A percentile compares a stretch with the other conserved stretches of the same genome.
Evolutionary conservation across 2,113 vertebrate species (phyloP).

Genomic region (Octodon degus): DNA sequence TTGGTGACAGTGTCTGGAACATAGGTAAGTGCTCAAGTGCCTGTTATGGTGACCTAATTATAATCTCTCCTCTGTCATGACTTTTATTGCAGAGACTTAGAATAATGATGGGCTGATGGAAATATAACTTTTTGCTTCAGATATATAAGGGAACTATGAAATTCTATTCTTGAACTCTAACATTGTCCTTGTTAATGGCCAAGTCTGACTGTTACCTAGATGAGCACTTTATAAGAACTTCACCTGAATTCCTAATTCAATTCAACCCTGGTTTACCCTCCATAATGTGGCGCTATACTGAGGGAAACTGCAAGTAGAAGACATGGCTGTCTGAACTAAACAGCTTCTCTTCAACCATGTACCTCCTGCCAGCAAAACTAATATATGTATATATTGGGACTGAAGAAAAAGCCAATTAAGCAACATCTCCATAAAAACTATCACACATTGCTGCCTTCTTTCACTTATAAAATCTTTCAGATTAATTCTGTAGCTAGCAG

Average conservation of each 20-base stretch:
- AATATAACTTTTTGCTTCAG: neutral
- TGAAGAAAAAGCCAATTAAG: slow-evolving; percentile 32
- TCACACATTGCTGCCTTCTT: neutral
- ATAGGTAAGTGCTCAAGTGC: neutral
- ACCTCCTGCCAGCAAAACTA: neutral
- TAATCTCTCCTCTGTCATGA: neutral
- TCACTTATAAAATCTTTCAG: neutral
- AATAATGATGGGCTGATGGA: neutral
- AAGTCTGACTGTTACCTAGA: neutral
- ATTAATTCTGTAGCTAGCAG: slow-evolving; percentile 18
- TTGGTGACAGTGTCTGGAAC: neutral
- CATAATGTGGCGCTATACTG: neutral
- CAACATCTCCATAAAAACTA: neutral
- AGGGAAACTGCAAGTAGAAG: neutral
- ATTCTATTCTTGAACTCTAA: slow-evolving; percentile 51
- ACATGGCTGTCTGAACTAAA: neutral
- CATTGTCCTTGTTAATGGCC: neutral
- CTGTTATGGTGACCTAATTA: neutral
- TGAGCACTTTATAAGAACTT: neutral
- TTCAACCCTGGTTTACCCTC: neutral
- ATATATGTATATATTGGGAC: neutral
- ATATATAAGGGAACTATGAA: neutral
- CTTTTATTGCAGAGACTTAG: slow-evolving; percentile 19
- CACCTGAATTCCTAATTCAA: neutral
- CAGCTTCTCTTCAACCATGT: neutral